Conservation (phyloP, 2,113 vertebrate genomes). For the Terrapene triunguis region DNA sequence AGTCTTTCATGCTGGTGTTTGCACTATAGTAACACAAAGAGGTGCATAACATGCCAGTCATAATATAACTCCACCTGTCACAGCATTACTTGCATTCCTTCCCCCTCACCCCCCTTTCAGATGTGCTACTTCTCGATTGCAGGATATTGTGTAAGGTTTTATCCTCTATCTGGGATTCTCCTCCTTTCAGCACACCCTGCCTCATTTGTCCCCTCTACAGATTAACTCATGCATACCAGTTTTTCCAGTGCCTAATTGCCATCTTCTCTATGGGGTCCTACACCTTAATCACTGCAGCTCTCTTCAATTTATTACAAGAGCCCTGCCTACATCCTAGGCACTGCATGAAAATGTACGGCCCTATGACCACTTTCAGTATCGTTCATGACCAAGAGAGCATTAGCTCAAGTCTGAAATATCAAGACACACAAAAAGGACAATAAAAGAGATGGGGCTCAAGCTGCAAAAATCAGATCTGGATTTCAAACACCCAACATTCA, state of each 20-base stretch:
- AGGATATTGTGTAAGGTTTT: not conserved
- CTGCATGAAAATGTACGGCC: not conserved
- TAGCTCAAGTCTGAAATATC: not conserved
- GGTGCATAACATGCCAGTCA: not conserved
- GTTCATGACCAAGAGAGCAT: not conserved
- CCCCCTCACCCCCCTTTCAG: not conserved
- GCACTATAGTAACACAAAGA: not conserved
- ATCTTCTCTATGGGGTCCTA: not conserved
- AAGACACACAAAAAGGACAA: not conserved
- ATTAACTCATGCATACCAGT: not conserved
- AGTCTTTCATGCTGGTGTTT: not conserved
- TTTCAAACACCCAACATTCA: not conserved
- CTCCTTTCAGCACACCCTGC: not conserved
- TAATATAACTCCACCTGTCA: not conserved
- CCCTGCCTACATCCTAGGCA: not conserved
- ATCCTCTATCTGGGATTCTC: rapidly evolving
- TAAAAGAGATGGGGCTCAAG: not conserved
- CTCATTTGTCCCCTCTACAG: not conserved
- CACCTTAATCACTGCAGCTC: not conserved
- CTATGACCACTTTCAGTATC: not conserved
- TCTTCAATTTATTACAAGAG: not conserved
- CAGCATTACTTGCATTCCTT: rapidly evolving
- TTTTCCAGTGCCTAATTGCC: not conserved
- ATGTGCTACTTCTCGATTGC: not conserved
- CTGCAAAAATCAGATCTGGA: not conserved